Evolutionary conservation across 1,140 invertebrate species (phyloP), one percentile per base, ranked within the genome.

Genomic region (Phymorhynchus buccinoides): DNA sequence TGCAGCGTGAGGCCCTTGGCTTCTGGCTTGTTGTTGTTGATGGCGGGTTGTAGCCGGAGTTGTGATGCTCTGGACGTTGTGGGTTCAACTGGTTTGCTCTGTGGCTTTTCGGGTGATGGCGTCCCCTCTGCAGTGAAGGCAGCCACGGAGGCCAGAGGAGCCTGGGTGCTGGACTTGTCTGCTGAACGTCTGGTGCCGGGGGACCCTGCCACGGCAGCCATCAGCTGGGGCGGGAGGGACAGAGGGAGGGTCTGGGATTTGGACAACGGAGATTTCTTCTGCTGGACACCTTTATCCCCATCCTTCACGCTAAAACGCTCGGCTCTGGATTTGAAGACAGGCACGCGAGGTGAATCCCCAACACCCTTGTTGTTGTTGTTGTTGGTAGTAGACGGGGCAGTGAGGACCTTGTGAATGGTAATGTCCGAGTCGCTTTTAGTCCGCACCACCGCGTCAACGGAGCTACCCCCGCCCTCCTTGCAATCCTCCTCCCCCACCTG

Each of bases 351-450:
- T 27, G 56, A 22, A 27, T 62, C 56, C 56, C 12, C 56, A n/a
- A n/a, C n/a, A n/a, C n/a, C n/a, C n/a, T n/a, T n/a, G 18, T 4
- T 7, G 7, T n/a, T 7, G 62, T n/a, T 27, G 37, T 39, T 27
- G 73, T 41, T 75, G 9, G 22, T 41, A n/a, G n/a, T n/a, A n/a
- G n/a, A n/a, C n/a, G n/a, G n/a, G n/a, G n/a, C n/a, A n/a, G n/a
- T n/a, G 3, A 27, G 18, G 16, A 27, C 32, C 18, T 27, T 39
- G 30, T 35, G 68, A 6, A 37, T 18, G 35, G 73, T 27, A 37
- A 75, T 41, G 73, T 75, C 73, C 14, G 73, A 75, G 32, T 41
- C 73, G 73, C 73, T 75, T 27, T 41, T 75, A 16, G 73, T 37
- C 37, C 73, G 14, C 1, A 39, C 73, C 35, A 39, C 35, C 18